Base-by-base conservation (phyloP, 2,797 vertebrate genomes). In the Coregonus sp. region DNA sequence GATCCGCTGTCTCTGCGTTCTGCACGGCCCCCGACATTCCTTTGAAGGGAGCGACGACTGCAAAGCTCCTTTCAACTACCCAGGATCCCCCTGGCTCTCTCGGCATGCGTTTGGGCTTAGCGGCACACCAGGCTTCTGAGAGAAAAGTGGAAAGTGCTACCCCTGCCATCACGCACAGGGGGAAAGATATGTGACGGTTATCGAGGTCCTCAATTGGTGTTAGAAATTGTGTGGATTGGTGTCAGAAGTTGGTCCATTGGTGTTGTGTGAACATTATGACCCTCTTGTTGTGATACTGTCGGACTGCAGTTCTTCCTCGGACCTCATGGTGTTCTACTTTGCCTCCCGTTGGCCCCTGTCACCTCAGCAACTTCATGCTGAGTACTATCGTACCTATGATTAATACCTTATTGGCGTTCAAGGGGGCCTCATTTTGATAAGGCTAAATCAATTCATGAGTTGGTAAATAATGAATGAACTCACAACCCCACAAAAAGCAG, bases 31-130 rank as follows among this genome's bases (percentile, higher is more conserved):
- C 84, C 88, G 65, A 67, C 86, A 74, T 77, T 87, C 89, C 92
- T 93, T 80, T 93, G 90, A 93, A 93, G 85, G 88, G 89, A 89
- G 74, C 82, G 84, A 85, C 82, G 83, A 90, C 75, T 20, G 86
- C 86, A 89, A 89, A 89, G 85, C 85, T 79, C 78, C 86, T 91
- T 91, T 92, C 86, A 89, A 86, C 87, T 83, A 87, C 88, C 79
- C 79, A 79, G 77, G 86, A 90, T 88, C 86, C 86, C 88, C 87
- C 89, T 89, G 86, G 86, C 85, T 84, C 77, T 86, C 59, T 37
- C 18, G n/a, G 15, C 54, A 31, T 12, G 14, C 66, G 15, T 68
- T 29, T 9, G 6, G 81, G 81, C 81, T 86, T 77, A 79, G 84
- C 68, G 78, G 84, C 86, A 84, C 65, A 16, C 69, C 85, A 79